Evolutionary conservation across 64 coral and sea anemone genomes (phyloP), one percentile per base, ranked within the genome.

Genomic region (Acropora yongei): DNA sequence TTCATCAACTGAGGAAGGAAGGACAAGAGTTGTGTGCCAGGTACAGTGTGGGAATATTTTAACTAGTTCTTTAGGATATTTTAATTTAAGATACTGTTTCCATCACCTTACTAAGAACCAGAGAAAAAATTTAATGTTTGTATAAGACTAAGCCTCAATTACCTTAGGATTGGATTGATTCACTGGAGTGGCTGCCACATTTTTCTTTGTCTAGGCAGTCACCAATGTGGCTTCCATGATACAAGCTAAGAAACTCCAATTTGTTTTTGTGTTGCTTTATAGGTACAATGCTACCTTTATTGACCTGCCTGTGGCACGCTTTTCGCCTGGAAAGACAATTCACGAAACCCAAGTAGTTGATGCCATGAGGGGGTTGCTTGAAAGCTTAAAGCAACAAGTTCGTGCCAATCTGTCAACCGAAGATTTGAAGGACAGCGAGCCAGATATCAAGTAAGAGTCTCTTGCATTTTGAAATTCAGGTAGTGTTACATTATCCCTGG

Each of bases 271-370:
- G 46, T 49, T 84, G 77, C 1, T n/a, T 44, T 80, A 20, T 75
- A 99, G 97, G 84, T 99, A 93, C 83, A 87, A 90, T 79, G 94
- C 86, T 68, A 86, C 91, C 49, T 99, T 99, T 57, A 94, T 99
- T 72, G 97, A 99, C 69, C 87, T 99, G 17, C 97, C 94, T 45
- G 86, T 99, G 10, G 93, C 94, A 18, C 91, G 93, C 12, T 99
- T 93, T 83, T 93, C 94, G 2, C 91, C 88, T 84, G 97, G 93
- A 50, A 91, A 93, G 19, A 65, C 96, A 47, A 99, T 99, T 63
- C 94, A 96, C 44, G 97, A 99, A 48, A 99, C 94, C 20, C 97
- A 99, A 58, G 92, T 99, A 11, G 97, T 96, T 4, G 97, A 99
- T 57, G 92, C 97, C n/a, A 90, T 99, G 68, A 87, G 94, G 42